Conservation (phyloP, 2,113 vertebrate species). For the Amphiprion ocellaris region DNA sequence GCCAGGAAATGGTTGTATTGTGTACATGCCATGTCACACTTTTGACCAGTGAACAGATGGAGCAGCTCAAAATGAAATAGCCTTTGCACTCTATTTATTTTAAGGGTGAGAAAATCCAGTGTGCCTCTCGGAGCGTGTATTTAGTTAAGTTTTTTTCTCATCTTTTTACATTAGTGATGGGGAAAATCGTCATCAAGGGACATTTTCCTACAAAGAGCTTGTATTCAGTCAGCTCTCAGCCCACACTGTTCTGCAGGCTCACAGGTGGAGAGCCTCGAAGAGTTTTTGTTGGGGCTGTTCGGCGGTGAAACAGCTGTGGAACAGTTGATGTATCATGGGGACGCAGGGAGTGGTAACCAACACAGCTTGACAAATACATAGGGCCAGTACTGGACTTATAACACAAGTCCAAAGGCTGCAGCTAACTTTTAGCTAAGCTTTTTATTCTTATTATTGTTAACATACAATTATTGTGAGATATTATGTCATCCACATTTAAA, state of each 20-base stretch:
- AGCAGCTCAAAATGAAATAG: neutral
- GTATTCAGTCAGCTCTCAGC: conserved; percentile 29
- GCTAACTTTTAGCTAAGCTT: too few relatives aligned
- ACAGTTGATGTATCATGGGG: conserved; percentile 13
- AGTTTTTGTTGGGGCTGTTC: neutral
- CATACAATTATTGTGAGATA: too few relatives aligned
- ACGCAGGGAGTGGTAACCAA: conserved; percentile 25
- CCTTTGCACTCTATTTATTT: neutral
- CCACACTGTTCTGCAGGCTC: conserved; percentile 5
- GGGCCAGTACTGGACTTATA: neutral
- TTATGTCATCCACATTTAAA: too few relatives aligned
- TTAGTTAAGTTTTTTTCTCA: neutral
- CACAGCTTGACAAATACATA: neutral
- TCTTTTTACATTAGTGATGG: neutral
- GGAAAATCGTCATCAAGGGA: conserved; percentile 15
- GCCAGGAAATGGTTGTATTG: neutral
- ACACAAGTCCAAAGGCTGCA: neutral
- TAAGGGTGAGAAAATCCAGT: neutral
- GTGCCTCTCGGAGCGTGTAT: neutral
- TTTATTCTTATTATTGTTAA: too few relatives aligned
- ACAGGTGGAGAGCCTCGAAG: conserved; percentile 17
- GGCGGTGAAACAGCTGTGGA: conserved; percentile 46
- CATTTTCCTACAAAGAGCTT: conserved; percentile 38
- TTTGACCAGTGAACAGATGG: neutral
- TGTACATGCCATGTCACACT: neutral